Base-by-base conservation (phyloP, 2,113 vertebrate genomes). In the Nibea albiflora region DNA sequence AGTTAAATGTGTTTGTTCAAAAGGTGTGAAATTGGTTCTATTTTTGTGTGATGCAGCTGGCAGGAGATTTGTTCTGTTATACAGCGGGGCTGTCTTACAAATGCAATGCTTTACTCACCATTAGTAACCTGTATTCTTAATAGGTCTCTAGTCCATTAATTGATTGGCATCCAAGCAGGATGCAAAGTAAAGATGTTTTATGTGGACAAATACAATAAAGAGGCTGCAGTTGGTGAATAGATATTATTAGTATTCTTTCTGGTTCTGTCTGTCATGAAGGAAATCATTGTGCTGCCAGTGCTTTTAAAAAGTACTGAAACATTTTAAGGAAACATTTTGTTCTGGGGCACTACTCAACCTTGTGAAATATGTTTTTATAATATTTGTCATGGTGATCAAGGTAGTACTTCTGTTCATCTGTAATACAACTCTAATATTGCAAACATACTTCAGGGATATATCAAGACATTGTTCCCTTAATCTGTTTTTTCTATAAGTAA, bases 161-260 rank as follows among this genome's bases (percentile, higher is more conserved):
- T 50, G n/a, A 28, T 24, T 8, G 26, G n/a, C 54, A 68, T 50
- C 46, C 22, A 20, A 8, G 11, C 46, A 60, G n/a, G 11, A 46
- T 57, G 22, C 24, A 50, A 42, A 58, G 60, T 58, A 42, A 69
- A 67, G 5, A 49, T 56, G 52, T 47, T 66, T 75, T 54, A 44
- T 68, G 4, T 19, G 4, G 26, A 20, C 11, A 61, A 47, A 65
- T 39, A 39, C 35, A 39, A 39, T 56, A 56, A 57, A 68, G 54
- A 22, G 35, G 11, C 47, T 64, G 39, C 24, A 17, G 22, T 42
- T 70, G 31, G 42, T 61, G 31, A 78, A 68, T 15, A 28, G 16
- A n/a, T 35, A n/a, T n/a, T n/a, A n/a, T n/a, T n/a, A n/a, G 20
- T 68, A 10, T 63, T 53, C 52, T 14, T 4, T n/a, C n/a, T 50